Evolutionary conservation across 2,888 invertebrate genomes (phyloP), one percentile per base, ranked within the genome.

Genomic region (Hemithea aestivaria): DNA sequence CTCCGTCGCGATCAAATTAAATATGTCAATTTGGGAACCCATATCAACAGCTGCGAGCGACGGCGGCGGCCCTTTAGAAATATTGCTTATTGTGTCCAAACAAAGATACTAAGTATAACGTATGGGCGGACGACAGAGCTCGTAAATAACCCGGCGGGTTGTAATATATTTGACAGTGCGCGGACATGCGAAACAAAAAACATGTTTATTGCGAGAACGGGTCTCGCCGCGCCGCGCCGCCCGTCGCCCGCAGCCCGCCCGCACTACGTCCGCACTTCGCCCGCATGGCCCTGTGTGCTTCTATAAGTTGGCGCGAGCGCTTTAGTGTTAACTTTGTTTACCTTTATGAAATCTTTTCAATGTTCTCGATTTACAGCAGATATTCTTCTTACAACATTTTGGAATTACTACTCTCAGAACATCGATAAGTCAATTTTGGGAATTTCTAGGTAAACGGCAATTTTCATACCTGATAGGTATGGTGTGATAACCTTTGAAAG

Each of bases 81-180:
- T 87, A 87, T 87, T 80, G 83, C 85, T 85, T 84, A 87, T 87
- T 85, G 87, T 87, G 87, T 87, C 85, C 85, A 87, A 87, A 87
- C 87, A 87, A 84, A 87, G 87, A 85, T 87, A 85, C 84, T 83
- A 84, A 87, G 85, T 84, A 85, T 87, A 85, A 87, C 83, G 87
- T 85, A 87, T 85, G 87, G 85, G 85, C 84, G 85, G 84, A 80
- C 77, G 87, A 78, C 82, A 69, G 78, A 69, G 81, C 70, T 76
- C 83, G 81, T 87, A 87, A 87, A 87, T 85, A 83, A 87, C 87
- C 64, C 84, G 75, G 73, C 83, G 84, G 82, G 84, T 74, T 68
- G 84, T 85, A 87, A 87, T 85, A 87, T 85, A 87, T 87, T 85
- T 85, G 87, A 85, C 87, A 84, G 85, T 76, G 82, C 84, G 84